A percentile compares a stretch with the other conserved stretches of the same genome.
phyloP scores from a whole-genome alignment of 1,140 invertebrate genomes.

The Drosophila ananassae region DNA sequence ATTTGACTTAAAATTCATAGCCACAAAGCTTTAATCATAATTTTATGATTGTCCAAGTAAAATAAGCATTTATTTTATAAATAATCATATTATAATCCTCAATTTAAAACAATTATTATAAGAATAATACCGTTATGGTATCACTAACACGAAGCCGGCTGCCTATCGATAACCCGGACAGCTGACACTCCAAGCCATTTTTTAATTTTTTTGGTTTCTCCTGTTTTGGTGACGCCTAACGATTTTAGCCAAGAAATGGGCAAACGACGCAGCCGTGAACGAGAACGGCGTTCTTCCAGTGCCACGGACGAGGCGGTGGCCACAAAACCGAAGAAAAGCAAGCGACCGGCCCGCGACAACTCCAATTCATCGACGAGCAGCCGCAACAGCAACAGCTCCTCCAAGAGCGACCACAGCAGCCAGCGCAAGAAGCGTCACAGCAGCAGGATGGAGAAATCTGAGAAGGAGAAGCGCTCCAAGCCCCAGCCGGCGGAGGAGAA shows the following conservation, averaged over 20 bases:
- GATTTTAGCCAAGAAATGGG: slow-evolving; percentile 7
- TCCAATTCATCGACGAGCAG: slow-evolving; percentile 18
- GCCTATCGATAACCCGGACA: neutral
- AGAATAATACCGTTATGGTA: neutral
- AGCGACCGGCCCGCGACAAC: neutral
- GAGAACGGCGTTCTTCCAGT: slow-evolving; percentile 9
- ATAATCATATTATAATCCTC: neutral
- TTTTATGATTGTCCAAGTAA: too few relatives aligned
- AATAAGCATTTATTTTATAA: neutral
- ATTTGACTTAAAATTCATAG: too few relatives aligned
- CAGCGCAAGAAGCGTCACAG: slow-evolving; percentile 25
- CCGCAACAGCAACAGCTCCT: slow-evolving; percentile 6
- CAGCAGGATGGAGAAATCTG: slow-evolving; percentile 1
- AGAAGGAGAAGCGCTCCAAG: slow-evolving; percentile 1
- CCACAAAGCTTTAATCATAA: too few relatives aligned
- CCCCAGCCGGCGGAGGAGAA: slow-evolving; percentile 16
- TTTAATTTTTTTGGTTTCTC: neutral
- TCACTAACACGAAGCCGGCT: neutral
- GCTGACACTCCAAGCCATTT: neutral
- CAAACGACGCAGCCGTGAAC: slow-evolving; percentile 24
- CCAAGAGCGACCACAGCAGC: neutral
- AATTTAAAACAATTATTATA: neutral
- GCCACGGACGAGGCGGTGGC: slow-evolving; percentile 3
- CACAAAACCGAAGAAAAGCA: slow-evolving; percentile 1
- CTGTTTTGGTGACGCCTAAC: neutral